These are phyloP conservation scores for Archivesica marissinica DNA, from an alignment of 1,140 invertebrate genomes.

Conservation along the genomic window DNA sequence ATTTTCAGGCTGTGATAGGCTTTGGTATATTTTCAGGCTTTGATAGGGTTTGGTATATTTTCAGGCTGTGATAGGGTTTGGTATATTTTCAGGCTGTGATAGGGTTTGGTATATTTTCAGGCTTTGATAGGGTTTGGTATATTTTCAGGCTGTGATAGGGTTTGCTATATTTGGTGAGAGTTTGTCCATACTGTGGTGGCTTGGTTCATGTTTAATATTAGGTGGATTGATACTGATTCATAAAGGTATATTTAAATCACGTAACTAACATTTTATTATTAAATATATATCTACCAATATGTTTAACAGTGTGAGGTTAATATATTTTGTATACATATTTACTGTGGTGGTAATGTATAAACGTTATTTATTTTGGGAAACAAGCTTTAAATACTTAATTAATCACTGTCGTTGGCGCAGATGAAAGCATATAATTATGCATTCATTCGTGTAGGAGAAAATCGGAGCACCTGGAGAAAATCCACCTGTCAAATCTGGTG, in stretches of 20 bases:
- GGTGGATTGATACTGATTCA: slow-evolving; percentile 82
- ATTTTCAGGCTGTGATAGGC: no score
- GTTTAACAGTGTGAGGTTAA: not conserved
- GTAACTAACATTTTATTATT: not conserved
- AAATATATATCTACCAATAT: not conserved
- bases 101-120: slow-evolving; percentile 83
- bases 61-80: no score
- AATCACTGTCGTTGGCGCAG: not conserved
- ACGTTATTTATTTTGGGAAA: not conserved
- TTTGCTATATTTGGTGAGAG: slow-evolving; percentile 82
- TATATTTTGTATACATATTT: not conserved
- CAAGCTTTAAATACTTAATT: not conserved
- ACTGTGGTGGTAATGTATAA: not conserved
- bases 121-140: no score
- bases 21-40: no score
- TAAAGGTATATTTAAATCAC: slow-evolving; percentile 60
- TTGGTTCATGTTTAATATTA: slow-evolving; percentile 82
- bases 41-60: no score
- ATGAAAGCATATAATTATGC: not conserved
- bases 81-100: slow-evolving; percentile 81
- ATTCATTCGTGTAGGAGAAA: no score
- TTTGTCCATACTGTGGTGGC: slow-evolving; percentile 81
- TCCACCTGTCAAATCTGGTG: no score
- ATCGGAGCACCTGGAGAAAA: no score
- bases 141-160: slow-evolving; percentile 82